phyloP scores from a whole-genome alignment of 2,888 invertebrate genomes.

The Cerceris ruficornis region DNA sequence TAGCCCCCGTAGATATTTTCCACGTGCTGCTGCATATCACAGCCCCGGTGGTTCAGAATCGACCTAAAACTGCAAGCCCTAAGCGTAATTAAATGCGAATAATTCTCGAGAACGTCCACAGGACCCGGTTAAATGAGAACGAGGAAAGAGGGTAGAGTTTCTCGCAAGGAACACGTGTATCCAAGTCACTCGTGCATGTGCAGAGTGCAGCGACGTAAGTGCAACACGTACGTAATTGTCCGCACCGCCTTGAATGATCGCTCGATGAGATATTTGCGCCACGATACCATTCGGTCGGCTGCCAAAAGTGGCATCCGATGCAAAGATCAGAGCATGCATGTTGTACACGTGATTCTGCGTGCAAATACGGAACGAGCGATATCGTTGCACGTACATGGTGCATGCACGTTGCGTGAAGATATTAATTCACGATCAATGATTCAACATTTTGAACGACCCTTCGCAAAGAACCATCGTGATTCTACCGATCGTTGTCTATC shows the following conservation, averaged over 20 bases:
- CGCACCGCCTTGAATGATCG: slow-evolving; percentile 35
- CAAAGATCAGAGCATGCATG: slow-evolving; percentile 42
- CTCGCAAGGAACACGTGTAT: slow-evolving; percentile 34
- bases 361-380: slow-evolving; percentile 33
- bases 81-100: not conserved
- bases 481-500: not conserved
- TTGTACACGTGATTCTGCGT: slow-evolving; percentile 50
- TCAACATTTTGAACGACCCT: not conserved
- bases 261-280: slow-evolving; percentile 40
- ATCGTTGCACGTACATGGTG: slow-evolving; percentile 44
- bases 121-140: not conserved
- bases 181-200: slow-evolving; percentile 28
- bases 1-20: too few relatives aligned
- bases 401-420: slow-evolving; percentile 50
- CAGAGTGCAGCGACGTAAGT: slow-evolving; percentile 13
- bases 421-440: slow-evolving; percentile 21
- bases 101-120: not conserved
- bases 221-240: slow-evolving; percentile 29
- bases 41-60: not conserved
- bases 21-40: not conserved
- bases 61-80: not conserved
- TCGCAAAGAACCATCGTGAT: not conserved
- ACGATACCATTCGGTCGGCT: slow-evolving; percentile 21
- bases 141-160: slow-evolving; percentile 1
- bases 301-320: slow-evolving; percentile 53